These are phyloP conservation scores for Ganaspis brasiliensis DNA, from an alignment of 2,888 invertebrate species.

Conservation along the genomic window DNA sequence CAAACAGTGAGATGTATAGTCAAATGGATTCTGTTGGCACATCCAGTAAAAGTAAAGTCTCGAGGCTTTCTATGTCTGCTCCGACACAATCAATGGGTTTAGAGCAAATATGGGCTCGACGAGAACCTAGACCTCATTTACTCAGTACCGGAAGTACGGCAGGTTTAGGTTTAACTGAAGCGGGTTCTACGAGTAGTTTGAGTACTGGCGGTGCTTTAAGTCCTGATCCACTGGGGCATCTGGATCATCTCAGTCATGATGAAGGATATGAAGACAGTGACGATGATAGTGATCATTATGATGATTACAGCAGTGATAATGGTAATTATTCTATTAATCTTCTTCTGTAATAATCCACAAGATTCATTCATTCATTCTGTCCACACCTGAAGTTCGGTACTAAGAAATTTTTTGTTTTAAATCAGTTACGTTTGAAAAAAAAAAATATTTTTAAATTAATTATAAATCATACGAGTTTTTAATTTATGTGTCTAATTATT, in stretches of 20 bases:
- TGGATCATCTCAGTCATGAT: constrained; percentile 87
- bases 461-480: no score
- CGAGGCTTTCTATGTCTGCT: constrained; percentile 92
- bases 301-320: constrained; percentile 92
- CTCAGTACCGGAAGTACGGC: constrained; percentile 89
- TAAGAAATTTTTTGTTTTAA: no score
- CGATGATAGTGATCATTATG: constrained; percentile 93
- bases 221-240: constrained; percentile 86
- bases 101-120: constrained; percentile 92
- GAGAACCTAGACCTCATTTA: constrained; percentile 93
- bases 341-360: no score
- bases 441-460: constrained; percentile 47
- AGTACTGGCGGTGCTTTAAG: constrained; percentile 92
- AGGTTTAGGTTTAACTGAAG: constrained; percentile 84
- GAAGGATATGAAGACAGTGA: constrained; percentile 92
- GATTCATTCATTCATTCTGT: no score
- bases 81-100: constrained; percentile 90
- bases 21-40: constrained; percentile 65
- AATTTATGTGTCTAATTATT: no score
- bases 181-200: constrained; percentile 91
- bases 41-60: constrained; percentile 81
- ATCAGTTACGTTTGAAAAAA: no score
- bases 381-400: no score
- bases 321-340: constrained; percentile 78
- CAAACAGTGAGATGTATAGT: constrained; percentile 69